Evolutionary conservation across 1,140 invertebrate genomes (phyloP).

Genomic region (Daktulosphaira vitifoliae): DNA sequence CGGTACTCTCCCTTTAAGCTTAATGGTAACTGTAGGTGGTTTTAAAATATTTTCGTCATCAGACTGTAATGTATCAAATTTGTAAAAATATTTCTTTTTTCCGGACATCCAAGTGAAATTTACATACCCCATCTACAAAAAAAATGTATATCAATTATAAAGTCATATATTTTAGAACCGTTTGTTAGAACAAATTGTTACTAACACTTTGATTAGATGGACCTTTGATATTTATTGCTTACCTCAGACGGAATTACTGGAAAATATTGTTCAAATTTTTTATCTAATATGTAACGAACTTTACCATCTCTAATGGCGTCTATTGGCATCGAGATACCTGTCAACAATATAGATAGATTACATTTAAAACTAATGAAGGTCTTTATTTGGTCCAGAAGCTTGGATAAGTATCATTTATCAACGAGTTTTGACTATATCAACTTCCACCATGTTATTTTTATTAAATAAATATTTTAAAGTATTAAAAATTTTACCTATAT

Average conservation of each 20-base stretch:
- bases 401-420: too few relatives aligned
- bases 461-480: too few relatives aligned
- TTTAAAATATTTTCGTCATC: conserved; percentile 73
- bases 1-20: conserved; percentile 71
- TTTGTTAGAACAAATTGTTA: too few relatives aligned
- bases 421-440: too few relatives aligned
- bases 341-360: too few relatives aligned
- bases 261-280: conserved; percentile 77
- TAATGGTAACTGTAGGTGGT: conserved; percentile 77
- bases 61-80: conserved; percentile 75
- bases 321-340: conserved; percentile 70
- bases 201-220: too few relatives aligned
- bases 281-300: conserved; percentile 76
- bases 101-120: conserved; percentile 90
- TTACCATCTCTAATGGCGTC: conserved; percentile 77
- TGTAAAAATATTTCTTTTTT: conserved; percentile 73
- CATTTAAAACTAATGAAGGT: too few relatives aligned
- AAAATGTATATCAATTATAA: background rate
- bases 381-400: too few relatives aligned
- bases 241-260: conserved; percentile 85
- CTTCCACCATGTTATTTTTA: too few relatives aligned
- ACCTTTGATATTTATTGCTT: conserved; percentile 38
- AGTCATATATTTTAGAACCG: background rate
- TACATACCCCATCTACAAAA: conserved; percentile 53
- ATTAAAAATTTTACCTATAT: too few relatives aligned